A percentile compares a stretch with the other conserved stretches of the same genome.
phyloP scores from a whole-genome alignment of 2,797 vertebrate genomes.

The Smutsia temminckii region DNA sequence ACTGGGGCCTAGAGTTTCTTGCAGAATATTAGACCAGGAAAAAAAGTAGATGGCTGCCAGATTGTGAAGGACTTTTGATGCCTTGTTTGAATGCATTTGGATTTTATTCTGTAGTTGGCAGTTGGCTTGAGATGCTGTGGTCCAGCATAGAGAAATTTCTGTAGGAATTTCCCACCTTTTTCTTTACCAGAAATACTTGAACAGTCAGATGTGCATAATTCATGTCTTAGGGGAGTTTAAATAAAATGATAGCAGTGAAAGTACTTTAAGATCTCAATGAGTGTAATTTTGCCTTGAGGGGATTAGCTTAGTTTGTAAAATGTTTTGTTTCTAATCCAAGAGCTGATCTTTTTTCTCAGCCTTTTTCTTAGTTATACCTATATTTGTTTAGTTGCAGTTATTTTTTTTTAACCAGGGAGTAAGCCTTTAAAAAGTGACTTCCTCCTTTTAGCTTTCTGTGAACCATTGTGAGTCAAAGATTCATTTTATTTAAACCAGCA shows the following conservation, averaged over 20 bases:
- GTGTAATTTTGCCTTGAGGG: conserved; percentile 5
- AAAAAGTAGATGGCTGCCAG: background rate
- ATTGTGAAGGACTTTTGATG: conserved; percentile 33
- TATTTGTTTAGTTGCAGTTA: conserved; percentile 42
- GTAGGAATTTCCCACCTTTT: background rate
- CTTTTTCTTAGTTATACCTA: background rate
- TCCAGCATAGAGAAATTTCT: conserved; percentile 39
- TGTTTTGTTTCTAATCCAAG: conserved; percentile 34
- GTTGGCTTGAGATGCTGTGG: conserved; percentile 4
- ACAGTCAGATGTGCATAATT: background rate
- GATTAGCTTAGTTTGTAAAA: conserved; percentile 25
- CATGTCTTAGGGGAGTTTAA: conserved; percentile 30
- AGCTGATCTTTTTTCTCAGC: background rate
- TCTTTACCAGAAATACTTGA: conserved; percentile 13
- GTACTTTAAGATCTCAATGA: background rate
- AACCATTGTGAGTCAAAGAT: conserved; percentile 31
- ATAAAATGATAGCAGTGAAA: conserved; percentile 43
- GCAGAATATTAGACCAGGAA: background rate
- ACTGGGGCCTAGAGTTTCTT: background rate
- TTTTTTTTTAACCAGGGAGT: conserved; percentile 16
- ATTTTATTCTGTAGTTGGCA: conserved; percentile 18
- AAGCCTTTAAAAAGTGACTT: conserved; percentile 53
- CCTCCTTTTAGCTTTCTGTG: conserved; percentile 52
- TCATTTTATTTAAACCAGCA: conserved; percentile 61
- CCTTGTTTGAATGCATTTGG: background rate